Conservation (phyloP, 2,113 vertebrate genomes). For the Rhinopithecus roxellana region DNA sequence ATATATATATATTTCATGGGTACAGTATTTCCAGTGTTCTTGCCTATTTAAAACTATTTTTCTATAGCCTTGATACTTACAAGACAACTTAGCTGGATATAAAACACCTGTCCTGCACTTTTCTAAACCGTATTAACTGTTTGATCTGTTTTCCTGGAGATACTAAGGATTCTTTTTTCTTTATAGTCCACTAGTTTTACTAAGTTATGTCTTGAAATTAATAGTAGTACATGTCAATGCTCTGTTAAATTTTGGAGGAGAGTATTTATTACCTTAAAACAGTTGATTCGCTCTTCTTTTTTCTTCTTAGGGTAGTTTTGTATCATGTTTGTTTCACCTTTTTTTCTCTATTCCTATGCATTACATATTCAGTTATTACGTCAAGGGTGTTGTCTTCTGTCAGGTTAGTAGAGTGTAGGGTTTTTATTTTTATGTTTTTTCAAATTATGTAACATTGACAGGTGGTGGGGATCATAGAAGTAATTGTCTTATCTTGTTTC, state of each 20-base stretch:
- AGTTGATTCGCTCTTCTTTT: neutral
- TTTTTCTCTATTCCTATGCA: neutral
- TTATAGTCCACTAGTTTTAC: neutral
- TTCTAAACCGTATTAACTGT: neutral
- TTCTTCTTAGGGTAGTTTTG: neutral
- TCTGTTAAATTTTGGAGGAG: neutral
- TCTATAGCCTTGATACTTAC: neutral
- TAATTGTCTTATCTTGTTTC: neutral
- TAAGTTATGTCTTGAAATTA: neutral
- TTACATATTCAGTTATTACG: neutral
- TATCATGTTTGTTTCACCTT: neutral
- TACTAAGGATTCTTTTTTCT: neutral
- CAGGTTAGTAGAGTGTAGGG: neutral
- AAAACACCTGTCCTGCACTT: neutral
- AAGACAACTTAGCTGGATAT: neutral
- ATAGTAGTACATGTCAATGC: neutral
- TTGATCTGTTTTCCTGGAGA: neutral
- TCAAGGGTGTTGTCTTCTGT: neutral
- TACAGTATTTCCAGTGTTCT: neutral
- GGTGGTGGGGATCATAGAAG: fast-evolving
- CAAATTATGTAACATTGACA: neutral
- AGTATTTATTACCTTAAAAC: neutral
- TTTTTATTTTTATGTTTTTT: neutral
- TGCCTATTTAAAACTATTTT: neutral
- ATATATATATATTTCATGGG: too few species aligned